Evolutionary conservation across 2,888 invertebrate genomes (phyloP).

Genomic region (Drosophila nigricruria): DNA sequence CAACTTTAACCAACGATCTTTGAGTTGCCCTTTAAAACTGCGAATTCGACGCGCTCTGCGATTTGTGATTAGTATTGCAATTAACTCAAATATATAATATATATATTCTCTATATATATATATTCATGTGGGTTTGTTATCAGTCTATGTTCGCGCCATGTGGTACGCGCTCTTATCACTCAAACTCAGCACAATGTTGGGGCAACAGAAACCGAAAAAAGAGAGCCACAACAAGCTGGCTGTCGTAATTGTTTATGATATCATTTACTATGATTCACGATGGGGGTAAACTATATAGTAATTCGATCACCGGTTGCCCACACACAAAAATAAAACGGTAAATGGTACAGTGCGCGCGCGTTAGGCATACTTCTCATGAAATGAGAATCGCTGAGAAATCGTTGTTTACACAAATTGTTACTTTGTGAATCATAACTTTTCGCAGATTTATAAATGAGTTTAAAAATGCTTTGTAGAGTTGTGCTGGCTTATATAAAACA

Average conservation of each 20-base stretch:
- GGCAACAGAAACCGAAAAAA: constrained; percentile 2
- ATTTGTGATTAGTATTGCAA: constrained; percentile 28
- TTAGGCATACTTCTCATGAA: background rate
- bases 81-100: background rate
- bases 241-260: constrained; percentile 71
- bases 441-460: background rate
- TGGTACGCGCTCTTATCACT: constrained; percentile 18
- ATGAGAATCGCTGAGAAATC: background rate
- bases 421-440: background rate
- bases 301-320: constrained; percentile 28
- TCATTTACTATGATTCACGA: constrained; percentile 65
- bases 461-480: background rate
- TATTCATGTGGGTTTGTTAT: constrained; percentile 13
- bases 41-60: background rate
- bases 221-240: constrained; percentile 4
- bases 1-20: constrained; percentile 8
- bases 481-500: background rate
- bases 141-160: constrained; percentile 17
- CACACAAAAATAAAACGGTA: background rate
- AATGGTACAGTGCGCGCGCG: background rate
- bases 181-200: constrained; percentile 17
- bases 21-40: constrained; percentile 18
- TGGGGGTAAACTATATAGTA: constrained; percentile 15
- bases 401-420: background rate
- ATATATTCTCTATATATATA: background rate